Conservation (phyloP, 2,888 invertebrate species). For the Encarsia formosa region DNA sequence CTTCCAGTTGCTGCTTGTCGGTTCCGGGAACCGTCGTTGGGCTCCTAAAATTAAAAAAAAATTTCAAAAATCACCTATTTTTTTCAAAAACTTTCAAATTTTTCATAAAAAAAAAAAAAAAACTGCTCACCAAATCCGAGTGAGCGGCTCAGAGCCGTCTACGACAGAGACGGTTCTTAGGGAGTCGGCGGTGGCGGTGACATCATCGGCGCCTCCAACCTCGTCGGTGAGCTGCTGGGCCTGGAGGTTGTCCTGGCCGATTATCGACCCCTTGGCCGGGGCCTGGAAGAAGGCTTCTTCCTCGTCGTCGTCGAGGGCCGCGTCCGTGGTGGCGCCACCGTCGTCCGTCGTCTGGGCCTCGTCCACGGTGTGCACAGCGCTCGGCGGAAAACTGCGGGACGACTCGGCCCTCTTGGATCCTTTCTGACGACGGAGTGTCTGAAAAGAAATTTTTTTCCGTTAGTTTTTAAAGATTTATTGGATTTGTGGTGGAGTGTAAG, state of each 20-base stretch:
- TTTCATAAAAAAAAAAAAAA: not conserved
- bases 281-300: constrained; percentile 57
- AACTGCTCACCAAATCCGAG: constrained; percentile 17
- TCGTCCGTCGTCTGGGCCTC: constrained; percentile 42
- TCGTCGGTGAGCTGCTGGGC: not conserved
- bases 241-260: not conserved
- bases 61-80: too few relatives aligned
- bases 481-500: too few relatives aligned
- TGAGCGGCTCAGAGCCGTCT: constrained; percentile 12
- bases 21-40: not conserved
- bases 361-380: constrained; percentile 28
- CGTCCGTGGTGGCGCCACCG: constrained; percentile 48
- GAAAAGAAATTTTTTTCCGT: too few relatives aligned
- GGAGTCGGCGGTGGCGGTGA: not conserved
- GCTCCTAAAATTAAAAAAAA: too few relatives aligned
- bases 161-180: constrained; percentile 13
- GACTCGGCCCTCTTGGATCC: constrained; percentile 58
- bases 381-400: constrained; percentile 69
- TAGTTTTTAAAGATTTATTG: too few relatives aligned
- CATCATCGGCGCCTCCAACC: constrained; percentile 6
- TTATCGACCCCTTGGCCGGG: too few relatives aligned
- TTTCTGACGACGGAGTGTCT: constrained; percentile 62
- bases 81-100: too few relatives aligned
- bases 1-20: constrained; percentile 29
- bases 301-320: constrained; percentile 56